Percentiles rank a stretch among this genome's conserved stretches.
Evolutionary conservation across 2,113 vertebrate genomes (phyloP).

Genomic region (human (Homo sapiens)): DNA sequence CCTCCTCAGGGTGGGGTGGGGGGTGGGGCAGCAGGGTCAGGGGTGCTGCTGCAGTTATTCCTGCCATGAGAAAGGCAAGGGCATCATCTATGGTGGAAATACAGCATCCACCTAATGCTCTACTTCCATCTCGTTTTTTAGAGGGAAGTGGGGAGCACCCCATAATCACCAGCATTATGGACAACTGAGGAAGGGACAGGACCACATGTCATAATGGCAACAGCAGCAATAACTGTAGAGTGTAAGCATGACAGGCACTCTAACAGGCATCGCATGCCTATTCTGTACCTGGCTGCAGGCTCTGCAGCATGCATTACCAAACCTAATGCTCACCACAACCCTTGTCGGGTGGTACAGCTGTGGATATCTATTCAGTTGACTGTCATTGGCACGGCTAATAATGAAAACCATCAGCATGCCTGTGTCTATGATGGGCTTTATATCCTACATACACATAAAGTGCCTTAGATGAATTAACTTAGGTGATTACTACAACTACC

Average conservation of each 20-base stretch:
- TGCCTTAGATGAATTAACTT: fast-evolving
- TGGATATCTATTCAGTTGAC: fast-evolving
- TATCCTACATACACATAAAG: fast-evolving
- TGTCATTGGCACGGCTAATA: fast-evolving
- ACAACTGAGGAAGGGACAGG: background rate
- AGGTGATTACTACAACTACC: fast-evolving
- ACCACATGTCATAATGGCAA: background rate
- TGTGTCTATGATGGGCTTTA: background rate
- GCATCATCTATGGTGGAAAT: too few species aligned
- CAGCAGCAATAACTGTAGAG: background rate
- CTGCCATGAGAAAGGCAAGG: background rate
- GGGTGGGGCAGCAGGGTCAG: background rate
- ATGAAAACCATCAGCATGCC: background rate
- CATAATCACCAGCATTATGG: fast-evolving
- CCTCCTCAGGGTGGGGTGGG: fast-evolving
- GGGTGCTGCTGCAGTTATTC: fast-evolving
- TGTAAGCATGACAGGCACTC: too few species aligned
- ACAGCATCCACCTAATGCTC: background rate
- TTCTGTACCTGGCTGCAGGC: background rate
- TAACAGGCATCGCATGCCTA: fast-evolving
- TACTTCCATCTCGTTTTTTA: background rate
- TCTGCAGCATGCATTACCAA: background rate
- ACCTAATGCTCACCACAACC: background rate
- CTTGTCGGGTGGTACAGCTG: fast-evolving
- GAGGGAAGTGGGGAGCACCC: background rate